These are phyloP conservation scores for Prinia subflava DNA, from an alignment of 2,113 vertebrate species.

Conservation along the genomic window DNA sequence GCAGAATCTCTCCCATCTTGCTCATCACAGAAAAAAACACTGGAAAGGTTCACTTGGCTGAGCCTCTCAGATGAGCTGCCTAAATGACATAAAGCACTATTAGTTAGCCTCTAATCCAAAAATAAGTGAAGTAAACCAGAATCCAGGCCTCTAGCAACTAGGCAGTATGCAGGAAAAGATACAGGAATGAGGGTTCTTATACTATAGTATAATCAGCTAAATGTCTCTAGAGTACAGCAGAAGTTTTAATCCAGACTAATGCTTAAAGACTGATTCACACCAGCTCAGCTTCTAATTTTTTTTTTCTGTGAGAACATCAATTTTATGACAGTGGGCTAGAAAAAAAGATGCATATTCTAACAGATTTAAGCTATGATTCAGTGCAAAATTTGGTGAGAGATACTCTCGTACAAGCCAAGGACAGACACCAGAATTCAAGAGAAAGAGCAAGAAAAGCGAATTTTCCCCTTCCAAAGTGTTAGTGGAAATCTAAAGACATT, in stretches of 20 bases:
- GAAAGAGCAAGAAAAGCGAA: not conserved
- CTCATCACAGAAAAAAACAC: not conserved
- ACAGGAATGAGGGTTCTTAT: not conserved
- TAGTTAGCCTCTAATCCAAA: not conserved
- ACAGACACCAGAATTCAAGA: not conserved
- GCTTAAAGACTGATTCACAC: not conserved
- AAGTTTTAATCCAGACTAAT: not conserved
- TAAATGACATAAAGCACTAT: not conserved
- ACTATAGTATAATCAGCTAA: not conserved
- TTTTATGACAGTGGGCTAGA: not conserved
- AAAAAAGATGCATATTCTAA: not conserved
- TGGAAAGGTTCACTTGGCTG: not conserved
- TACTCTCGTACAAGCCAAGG: not conserved
- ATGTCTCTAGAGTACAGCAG: not conserved
- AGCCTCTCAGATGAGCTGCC: not conserved
- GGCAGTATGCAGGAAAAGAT: not conserved
- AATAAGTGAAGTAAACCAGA: not conserved
- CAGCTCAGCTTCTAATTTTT: not conserved
- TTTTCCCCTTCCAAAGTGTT: not conserved
- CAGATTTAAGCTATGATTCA: not conserved
- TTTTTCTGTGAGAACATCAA: not conserved
- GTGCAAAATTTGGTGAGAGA: not conserved
- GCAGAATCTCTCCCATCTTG: not conserved
- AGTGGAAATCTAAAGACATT: not conserved
- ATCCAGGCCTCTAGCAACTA: not conserved